Evolutionary conservation across 2,113 vertebrate genomes (phyloP).

Genomic region (Sinocyclocheilus anophthalmus): DNA sequence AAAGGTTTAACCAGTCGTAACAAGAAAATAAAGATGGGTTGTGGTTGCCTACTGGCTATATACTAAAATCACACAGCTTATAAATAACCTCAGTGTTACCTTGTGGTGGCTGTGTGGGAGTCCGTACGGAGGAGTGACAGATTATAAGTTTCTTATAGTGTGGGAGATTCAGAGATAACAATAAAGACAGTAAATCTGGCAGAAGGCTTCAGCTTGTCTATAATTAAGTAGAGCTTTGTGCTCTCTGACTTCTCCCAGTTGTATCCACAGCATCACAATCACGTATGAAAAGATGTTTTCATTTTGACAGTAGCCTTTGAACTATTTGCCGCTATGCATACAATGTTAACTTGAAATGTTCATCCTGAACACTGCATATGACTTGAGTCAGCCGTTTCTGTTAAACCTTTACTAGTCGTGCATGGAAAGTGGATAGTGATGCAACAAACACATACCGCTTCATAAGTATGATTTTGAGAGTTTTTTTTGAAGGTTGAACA

Average conservation of each 20-base stretch:
- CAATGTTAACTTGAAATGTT: constrained; percentile 59
- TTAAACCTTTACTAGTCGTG: background rate
- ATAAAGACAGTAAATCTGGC: constrained; percentile 16
- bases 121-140: background rate
- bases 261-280: constrained; percentile 40
- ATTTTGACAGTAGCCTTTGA: constrained; percentile 52
- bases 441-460: background rate
- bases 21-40: background rate
- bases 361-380: constrained; percentile 17
- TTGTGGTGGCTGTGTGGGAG: constrained; percentile 8
- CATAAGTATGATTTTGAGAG: background rate
- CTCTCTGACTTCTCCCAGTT: constrained; percentile 44
- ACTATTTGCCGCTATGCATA: constrained; percentile 62
- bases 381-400: constrained; percentile 26
- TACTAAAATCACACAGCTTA: background rate
- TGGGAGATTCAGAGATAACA: background rate
- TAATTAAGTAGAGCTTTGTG: constrained; percentile 56
- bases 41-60: background rate
- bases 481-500: background rate
- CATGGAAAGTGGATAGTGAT: background rate
- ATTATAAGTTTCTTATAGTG: background rate
- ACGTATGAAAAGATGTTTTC: constrained; percentile 53
- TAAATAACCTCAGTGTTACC: background rate
- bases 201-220: constrained; percentile 39
- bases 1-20: background rate